These are phyloP conservation scores for Sminthurinus signatus DNA, from an alignment of 1,140 invertebrate genomes.

Conservation along the genomic window DNA sequence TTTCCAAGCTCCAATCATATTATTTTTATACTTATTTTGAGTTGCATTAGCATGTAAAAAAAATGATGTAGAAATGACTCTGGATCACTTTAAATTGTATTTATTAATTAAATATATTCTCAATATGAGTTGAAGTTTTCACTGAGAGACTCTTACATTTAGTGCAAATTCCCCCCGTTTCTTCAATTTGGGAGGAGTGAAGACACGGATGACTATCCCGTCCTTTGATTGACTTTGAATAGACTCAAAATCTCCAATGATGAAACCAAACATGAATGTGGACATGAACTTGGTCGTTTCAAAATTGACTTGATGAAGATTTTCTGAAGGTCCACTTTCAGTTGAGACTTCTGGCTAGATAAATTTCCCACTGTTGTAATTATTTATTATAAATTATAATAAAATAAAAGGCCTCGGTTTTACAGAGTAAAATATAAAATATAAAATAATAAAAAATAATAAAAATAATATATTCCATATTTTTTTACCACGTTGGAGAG, in stretches of 20 bases:
- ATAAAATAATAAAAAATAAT: neutral
- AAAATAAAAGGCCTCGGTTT: neutral
- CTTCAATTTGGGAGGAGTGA: neutral
- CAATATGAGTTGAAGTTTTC: too few species aligned
- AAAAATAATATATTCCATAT: neutral
- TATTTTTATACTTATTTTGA: too few species aligned
- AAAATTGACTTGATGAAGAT: neutral
- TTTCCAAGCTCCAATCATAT: too few species aligned
- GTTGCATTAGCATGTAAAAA: too few species aligned
- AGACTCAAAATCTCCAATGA: neutral
- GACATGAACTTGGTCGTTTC: neutral
- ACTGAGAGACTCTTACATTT: too few species aligned
- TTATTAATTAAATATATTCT: too few species aligned
- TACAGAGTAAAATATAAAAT: neutral
- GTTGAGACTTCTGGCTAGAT: neutral
- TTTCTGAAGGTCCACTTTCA: neutral
- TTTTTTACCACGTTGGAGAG: neutral
- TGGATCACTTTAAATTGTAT: too few species aligned
- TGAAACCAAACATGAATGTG: neutral
- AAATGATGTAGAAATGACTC: too few species aligned
- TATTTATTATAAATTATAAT: neutral
- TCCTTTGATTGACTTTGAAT: neutral
- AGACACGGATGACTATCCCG: neutral
- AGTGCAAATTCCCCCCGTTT: neutral
- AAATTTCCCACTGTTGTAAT: neutral